A percentile compares a stretch with the other conserved stretches of the same genome.
These are phyloP conservation scores for Lophotis ruficrista DNA, from an alignment of 2,113 vertebrate genomes.

Conservation along the genomic window DNA sequence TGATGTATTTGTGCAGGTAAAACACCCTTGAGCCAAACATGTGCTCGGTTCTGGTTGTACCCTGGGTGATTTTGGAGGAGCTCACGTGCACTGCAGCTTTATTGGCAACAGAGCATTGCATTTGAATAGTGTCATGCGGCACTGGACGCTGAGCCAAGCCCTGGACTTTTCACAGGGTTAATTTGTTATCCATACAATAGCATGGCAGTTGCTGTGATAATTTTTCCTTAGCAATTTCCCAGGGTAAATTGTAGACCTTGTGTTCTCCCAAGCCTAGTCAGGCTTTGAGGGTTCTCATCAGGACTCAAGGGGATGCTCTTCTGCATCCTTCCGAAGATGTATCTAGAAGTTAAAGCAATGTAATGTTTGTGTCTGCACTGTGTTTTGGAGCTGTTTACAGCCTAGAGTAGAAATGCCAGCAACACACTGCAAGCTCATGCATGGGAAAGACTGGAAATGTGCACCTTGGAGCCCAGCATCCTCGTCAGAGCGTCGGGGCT, in stretches of 20 bases:
- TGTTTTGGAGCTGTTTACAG: not conserved
- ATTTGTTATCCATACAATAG: not conserved
- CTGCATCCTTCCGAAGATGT: not conserved
- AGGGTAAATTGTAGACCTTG: not conserved
- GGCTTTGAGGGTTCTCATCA: not conserved
- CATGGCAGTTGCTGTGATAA: not conserved
- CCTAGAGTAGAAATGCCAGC: not conserved
- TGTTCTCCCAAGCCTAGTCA: not conserved
- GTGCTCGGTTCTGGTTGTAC: not conserved
- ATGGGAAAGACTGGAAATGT: not conserved
- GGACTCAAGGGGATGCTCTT: not conserved
- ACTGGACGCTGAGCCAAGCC: accelerated
- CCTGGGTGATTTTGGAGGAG: not conserved
- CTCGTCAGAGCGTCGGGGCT: not conserved
- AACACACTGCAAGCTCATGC: not conserved
- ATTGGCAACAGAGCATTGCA: not conserved
- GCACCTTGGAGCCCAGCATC: not conserved
- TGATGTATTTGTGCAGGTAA: not conserved
- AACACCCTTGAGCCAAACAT: not conserved
- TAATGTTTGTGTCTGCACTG: not conserved
- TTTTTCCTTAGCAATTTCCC: not conserved
- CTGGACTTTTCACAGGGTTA: not conserved
- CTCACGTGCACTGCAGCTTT: not conserved
- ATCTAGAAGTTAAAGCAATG: not conserved
- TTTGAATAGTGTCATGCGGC: not conserved